These are phyloP conservation scores for Aptenodytes patagonicus DNA, from an alignment of 2,113 vertebrate species.

Conservation along the genomic window DNA sequence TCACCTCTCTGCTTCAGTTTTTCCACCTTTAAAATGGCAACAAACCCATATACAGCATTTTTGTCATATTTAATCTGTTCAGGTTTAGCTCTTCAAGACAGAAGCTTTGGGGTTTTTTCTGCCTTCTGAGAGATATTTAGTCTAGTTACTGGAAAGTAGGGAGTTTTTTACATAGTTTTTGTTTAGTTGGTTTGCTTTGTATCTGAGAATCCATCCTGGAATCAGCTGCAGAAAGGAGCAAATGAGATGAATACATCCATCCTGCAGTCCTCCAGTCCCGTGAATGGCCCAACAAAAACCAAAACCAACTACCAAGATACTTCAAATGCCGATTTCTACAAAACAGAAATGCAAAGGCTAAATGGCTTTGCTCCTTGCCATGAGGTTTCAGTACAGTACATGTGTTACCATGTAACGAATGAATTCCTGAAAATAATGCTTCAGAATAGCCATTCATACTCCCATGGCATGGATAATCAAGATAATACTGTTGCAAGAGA, in stretches of 20 bases:
- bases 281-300: not conserved
- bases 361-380: not conserved
- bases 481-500: conserved; percentile 48
- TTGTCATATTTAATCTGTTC: conserved; percentile 18
- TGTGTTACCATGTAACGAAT: conserved; percentile 31
- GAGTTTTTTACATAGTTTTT: not conserved
- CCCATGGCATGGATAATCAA: conserved; percentile 41
- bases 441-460: conserved; percentile 24
- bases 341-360: not conserved
- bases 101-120: not conserved
- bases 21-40: conserved; percentile 32
- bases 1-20: conserved; percentile 50
- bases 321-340: not conserved
- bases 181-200: not conserved
- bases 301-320: not conserved
- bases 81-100: not conserved
- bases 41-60: not conserved
- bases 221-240: not conserved
- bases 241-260: not conserved
- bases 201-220: not conserved
- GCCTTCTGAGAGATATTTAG: not conserved
- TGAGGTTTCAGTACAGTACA: not conserved
- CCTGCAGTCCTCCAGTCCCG: not conserved
- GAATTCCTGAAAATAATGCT: conserved; percentile 46
- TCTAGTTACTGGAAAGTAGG: not conserved